These are phyloP conservation scores for Zaprionus bogoriensis DNA, from an alignment of 2,888 invertebrate genomes.

Conservation along the genomic window DNA sequence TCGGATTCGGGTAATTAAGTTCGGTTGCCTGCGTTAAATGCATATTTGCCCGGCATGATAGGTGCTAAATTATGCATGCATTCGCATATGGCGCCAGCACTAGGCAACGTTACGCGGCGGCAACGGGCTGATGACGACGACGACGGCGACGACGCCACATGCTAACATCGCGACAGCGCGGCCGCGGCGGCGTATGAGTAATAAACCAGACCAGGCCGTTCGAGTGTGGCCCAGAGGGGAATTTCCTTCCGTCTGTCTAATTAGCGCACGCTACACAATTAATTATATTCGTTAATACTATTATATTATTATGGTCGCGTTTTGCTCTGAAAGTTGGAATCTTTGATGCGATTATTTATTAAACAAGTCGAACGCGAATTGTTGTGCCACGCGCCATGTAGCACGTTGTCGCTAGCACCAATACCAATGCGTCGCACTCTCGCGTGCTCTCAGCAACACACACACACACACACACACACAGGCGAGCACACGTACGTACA, in stretches of 20 bases:
- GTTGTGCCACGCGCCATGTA: slow-evolving; percentile 56
- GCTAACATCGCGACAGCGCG: slow-evolving; percentile 62
- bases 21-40: slow-evolving; percentile 33
- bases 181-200: slow-evolving; percentile 61
- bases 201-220: slow-evolving; percentile 8
- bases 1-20: slow-evolving; percentile 58
- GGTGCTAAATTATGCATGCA: slow-evolving; percentile 58
- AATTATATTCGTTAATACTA: slow-evolving; percentile 1
- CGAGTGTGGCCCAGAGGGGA: too few species aligned
- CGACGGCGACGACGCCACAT: slow-evolving; percentile 68
- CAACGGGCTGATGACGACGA: slow-evolving; percentile 39
- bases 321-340: slow-evolving; percentile 41
- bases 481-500: slow-evolving; percentile 11
- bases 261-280: slow-evolving; percentile 17
- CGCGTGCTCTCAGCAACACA: slow-evolving; percentile 62
- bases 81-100: slow-evolving; percentile 38
- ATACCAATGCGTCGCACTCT: slow-evolving; percentile 50
- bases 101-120: slow-evolving; percentile 34
- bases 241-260: slow-evolving; percentile 5
- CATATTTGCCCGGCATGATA: slow-evolving; percentile 33
- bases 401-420: slow-evolving; percentile 64
- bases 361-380: slow-evolving; percentile 37
- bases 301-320: slow-evolving; percentile 4
- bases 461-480: slow-evolving; percentile 13
- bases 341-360: slow-evolving; percentile 62